Base-by-base conservation (phyloP, 1,140 invertebrate species). In the Heliconius nattereri region DNA sequence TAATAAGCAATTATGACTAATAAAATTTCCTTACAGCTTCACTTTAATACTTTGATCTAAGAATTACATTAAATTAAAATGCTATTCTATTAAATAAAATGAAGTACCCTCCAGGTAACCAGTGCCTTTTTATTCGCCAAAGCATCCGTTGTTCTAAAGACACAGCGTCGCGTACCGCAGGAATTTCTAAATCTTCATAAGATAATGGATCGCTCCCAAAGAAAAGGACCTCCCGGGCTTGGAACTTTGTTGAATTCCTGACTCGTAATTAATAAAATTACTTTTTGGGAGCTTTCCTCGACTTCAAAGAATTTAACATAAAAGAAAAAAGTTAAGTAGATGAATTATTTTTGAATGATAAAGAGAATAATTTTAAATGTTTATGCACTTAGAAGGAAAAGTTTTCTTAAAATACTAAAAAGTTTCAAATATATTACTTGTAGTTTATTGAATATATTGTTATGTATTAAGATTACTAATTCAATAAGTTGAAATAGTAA, bases 261-360 rank as follows among this genome's bases (percentile, higher is more conserved):
- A 93, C 93, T 94, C 90, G 92, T 94, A 94, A 94, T 94, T 94
- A 94, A 94, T 94, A 94, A 94, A 94, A 94, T 94, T 94, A 94
- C 93, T 94, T 94, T 94, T 94, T 94, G 92, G 93, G 87, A 93
- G 93, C 93, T 93, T 92, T 94, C 89, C 89, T 86, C 91, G 91
- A 92, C 93, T 94, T 94, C 92, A 94, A 94, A 94, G 93, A 92
- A 93, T 94, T 93, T 93, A 88, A 90, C 91, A 94, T 93, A 93
- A 94, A 94, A 87, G 92, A 93, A 94, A 90, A 92, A 94, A 92
- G 91, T 93, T 93, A 93, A 93, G 91, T 92, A 93, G 93, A 93
- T 90, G 91, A 94, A 93, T 93, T 92, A 93, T 93, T 93, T 92
- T 93, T 91, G 89, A 91, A 93, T 92, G 88, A 92, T 92, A 94